These are phyloP conservation scores for Dryomyza anilis DNA, from an alignment of 2,888 invertebrate genomes.

Conservation along the genomic window DNA sequence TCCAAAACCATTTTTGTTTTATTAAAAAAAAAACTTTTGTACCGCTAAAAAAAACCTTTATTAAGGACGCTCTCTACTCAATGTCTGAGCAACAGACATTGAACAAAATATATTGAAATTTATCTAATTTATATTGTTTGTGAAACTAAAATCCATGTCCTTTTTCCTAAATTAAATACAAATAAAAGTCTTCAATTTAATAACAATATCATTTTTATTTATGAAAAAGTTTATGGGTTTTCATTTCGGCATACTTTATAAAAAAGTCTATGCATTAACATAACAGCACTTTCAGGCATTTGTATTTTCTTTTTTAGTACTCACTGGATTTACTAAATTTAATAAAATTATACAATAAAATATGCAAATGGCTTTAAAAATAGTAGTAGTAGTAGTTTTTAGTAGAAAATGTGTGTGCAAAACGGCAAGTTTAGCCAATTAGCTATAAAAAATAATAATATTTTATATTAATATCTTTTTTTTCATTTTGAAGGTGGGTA, in stretches of 20 bases:
- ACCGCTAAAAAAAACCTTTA: no score
- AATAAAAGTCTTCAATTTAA: not conserved
- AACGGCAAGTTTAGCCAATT: not conserved
- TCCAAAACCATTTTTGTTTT: no score
- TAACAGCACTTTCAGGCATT: conserved; percentile 14
- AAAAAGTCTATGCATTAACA: conserved; percentile 1
- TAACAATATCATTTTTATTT: not conserved
- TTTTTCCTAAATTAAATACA: no score
- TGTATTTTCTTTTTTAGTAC: not conserved
- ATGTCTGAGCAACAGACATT: no score
- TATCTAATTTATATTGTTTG: no score
- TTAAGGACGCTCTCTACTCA: no score
- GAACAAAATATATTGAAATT: no score
- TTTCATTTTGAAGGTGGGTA: not conserved
- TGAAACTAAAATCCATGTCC: no score
- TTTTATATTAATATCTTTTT: not conserved
- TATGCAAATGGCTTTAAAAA: not conserved
- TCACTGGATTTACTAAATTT: not conserved
- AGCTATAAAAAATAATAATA: not conserved
- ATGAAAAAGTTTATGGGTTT: not conserved
- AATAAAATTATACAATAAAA: not conserved
- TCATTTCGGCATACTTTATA: not conserved
- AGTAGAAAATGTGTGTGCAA: not conserved
- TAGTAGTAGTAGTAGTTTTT: not conserved
- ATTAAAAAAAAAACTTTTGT: no score